Base-by-base conservation (phyloP, 2,888 invertebrate genomes). In the Noctua janthina region DNA sequence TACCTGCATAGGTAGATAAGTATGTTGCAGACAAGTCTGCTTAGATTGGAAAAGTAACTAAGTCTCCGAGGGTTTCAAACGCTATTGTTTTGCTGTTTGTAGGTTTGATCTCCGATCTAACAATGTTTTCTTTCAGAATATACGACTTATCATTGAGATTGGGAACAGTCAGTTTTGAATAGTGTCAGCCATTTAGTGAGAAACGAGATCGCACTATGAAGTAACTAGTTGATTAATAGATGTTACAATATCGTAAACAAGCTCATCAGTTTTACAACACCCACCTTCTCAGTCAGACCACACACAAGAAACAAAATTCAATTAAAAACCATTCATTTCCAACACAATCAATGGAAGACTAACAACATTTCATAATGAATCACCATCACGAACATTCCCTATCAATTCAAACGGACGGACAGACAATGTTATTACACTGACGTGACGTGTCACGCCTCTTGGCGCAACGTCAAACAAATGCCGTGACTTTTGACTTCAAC, bases 281-380 rank as follows among this genome's bases (percentile, higher is more conserved):
- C 62, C 29, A 51, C 29, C 49, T 35, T 6, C 1, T 64, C 54
- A 43, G 59, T 54, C 35, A 46, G 70, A 86, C 80, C 76, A 86
- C 77, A 79, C 85, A 72, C 43, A 62, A 66, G 15, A 62, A 74
- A 73, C 49, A 68, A 78, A 77, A 77, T 70, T 68, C 56, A 83
- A 82, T 82, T 78, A 83, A 79, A 78, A 86, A 88, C 81, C 67
- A 74, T 84, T 84, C 62, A 70, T 54, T 76, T 76, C 51, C 17
- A 76, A 76, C 82, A 84, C 79, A 79, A 76, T 82, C 81, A 82
- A 75, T 75, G n/a, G 51, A 76, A 78, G 70, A 83, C 76, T 68
- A 81, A 86, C 78, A 81, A 76, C 76, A 78, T 87, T 84, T 84
- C 74, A 76, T 87, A 86, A 87, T 87, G 79, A 86, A 85, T 79